These are phyloP conservation scores for Cyprinodon tularosa DNA, from an alignment of 2,113 vertebrate species.

Conservation along the genomic window DNA sequence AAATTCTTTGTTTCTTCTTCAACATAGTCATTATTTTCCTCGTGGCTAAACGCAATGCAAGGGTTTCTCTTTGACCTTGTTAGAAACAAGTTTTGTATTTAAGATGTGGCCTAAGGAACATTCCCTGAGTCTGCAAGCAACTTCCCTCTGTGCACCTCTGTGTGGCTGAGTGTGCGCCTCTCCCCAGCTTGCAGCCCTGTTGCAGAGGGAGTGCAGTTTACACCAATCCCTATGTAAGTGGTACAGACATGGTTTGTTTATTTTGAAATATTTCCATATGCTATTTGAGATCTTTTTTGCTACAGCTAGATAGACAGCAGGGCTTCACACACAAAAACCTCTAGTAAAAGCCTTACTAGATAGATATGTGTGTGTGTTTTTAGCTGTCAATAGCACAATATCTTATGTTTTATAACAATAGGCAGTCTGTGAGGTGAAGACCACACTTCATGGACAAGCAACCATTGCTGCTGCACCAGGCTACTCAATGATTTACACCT, in stretches of 20 bases:
- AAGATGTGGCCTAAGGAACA: not conserved
- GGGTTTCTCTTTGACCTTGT: not conserved
- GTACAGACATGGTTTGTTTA: not conserved
- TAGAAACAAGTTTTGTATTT: not conserved
- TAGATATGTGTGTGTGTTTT: not conserved
- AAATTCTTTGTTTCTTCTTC: not conserved
- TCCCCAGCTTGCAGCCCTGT: not conserved
- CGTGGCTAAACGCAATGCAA: not conserved
- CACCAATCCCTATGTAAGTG: not conserved
- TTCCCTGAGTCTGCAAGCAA: not conserved
- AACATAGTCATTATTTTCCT: not conserved
- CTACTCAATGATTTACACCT: not conserved
- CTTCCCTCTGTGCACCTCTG: not conserved
- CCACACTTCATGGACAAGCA: not conserved
- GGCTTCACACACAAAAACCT: not conserved
- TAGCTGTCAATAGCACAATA: too few species aligned
- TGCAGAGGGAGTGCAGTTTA: not conserved
- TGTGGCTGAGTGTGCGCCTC: not conserved
- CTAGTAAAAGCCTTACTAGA: not conserved
- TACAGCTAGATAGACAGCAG: not conserved
- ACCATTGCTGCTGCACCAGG: not conserved
- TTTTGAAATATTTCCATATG: not conserved
- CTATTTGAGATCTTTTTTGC: not conserved
- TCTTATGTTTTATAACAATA: too few species aligned
- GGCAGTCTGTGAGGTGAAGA: not conserved